Evolutionary conservation across 1,140 invertebrate species (phyloP).

Genomic region (Myzus persicae): DNA sequence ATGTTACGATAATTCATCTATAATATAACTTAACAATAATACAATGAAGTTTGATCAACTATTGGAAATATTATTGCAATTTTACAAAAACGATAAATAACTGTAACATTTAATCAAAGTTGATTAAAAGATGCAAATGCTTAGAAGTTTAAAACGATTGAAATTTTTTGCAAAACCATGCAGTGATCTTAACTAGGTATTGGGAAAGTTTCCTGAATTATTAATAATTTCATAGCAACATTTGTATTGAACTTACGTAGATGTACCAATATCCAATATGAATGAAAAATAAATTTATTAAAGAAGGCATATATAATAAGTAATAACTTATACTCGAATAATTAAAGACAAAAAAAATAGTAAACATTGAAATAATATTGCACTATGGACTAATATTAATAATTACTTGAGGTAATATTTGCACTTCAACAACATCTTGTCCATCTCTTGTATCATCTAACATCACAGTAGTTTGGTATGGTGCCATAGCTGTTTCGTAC

Average conservation of each 20-base stretch:
- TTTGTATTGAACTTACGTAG: neutral
- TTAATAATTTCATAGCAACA: neutral
- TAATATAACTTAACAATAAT: neutral
- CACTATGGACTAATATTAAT: neutral
- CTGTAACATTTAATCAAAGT: neutral
- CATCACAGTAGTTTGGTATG: conserved; percentile 82
- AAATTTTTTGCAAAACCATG: neutral
- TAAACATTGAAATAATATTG: too few species aligned
- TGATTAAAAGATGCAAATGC: neutral
- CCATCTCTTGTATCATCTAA: conserved; percentile 75
- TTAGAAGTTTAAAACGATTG: neutral
- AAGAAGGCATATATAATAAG: neutral
- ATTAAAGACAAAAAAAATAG: neutral
- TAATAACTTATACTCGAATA: neutral
- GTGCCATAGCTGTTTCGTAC: conserved; percentile 69
- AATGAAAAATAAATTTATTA: neutral
- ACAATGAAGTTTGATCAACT: neutral
- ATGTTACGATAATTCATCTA: neutral
- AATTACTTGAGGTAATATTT: conserved; percentile 79
- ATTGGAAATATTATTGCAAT: neutral
- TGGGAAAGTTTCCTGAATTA: neutral
- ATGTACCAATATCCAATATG: neutral
- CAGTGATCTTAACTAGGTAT: too few species aligned
- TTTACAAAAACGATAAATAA: neutral
- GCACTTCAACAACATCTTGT: conserved; percentile 88